phyloP scores from a whole-genome alignment of 2,888 invertebrate species.

The Strigamia crassipes region DNA sequence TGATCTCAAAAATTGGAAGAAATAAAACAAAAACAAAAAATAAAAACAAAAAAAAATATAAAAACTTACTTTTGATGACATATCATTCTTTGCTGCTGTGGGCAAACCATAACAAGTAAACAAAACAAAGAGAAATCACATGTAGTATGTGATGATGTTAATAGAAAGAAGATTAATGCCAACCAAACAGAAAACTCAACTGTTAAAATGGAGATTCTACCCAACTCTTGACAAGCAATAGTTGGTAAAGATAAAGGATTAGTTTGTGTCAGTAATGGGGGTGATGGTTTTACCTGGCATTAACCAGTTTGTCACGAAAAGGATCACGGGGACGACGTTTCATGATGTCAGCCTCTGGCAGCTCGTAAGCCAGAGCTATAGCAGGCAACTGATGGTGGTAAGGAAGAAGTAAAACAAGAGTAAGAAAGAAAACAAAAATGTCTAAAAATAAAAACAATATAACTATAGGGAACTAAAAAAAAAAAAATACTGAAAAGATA shows the following conservation, averaged over 20 bases:
- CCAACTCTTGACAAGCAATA: too few relatives aligned
- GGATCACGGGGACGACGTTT: slow-evolving; percentile 62
- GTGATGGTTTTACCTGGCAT: slow-evolving; percentile 54
- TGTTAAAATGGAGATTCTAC: too few relatives aligned
- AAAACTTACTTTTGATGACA: neutral
- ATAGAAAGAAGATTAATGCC: neutral
- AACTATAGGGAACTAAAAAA: too few relatives aligned
- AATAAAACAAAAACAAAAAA: neutral
- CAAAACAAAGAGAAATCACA: neutral
- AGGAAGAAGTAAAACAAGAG: too few relatives aligned
- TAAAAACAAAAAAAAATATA: neutral
- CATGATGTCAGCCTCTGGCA: slow-evolving; percentile 64
- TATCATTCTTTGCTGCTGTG: neutral
- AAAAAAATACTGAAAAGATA: too few relatives aligned
- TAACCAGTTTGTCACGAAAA: slow-evolving; percentile 62
- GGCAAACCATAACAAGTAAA: slow-evolving; percentile 41
- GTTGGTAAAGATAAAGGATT: too few relatives aligned
- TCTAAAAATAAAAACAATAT: too few relatives aligned
- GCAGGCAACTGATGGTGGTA: slow-evolving; percentile 58
- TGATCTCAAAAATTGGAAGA: neutral
- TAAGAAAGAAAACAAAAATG: too few relatives aligned
- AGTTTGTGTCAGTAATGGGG: too few relatives aligned
- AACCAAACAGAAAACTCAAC: neutral
- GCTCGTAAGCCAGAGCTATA: slow-evolving; percentile 66
- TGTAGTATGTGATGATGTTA: neutral